A percentile compares a stretch with the other conserved stretches of the same genome.
phyloP scores from a whole-genome alignment of 2,113 vertebrate genomes.

The Manacus vitellinus region DNA sequence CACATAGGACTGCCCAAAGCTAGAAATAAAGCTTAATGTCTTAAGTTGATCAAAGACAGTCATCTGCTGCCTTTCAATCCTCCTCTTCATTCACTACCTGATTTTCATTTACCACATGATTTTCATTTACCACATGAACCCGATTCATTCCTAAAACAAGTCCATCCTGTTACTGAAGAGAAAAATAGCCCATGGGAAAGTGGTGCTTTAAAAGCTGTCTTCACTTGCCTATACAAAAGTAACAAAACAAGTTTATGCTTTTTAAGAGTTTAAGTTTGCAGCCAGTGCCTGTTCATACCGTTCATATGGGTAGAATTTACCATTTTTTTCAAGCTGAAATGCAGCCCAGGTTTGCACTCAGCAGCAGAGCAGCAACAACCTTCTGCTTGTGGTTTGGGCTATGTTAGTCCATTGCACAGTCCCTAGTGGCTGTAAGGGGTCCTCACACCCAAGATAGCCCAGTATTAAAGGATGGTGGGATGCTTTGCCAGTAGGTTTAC shows the following conservation, averaged over 20 bases:
- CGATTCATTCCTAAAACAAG: slow-evolving; percentile 22
- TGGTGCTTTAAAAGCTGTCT: neutral
- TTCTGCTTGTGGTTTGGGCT: neutral
- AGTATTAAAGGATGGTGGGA: neutral
- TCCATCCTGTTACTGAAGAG: neutral
- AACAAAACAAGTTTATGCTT: neutral
- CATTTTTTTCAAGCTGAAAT: neutral
- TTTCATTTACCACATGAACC: neutral
- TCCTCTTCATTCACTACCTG: neutral
- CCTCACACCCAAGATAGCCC: neutral
- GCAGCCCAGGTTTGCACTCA: neutral
- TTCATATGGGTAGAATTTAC: neutral
- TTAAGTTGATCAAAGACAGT: neutral
- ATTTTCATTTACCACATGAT: neutral
- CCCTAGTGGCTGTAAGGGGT: neutral
- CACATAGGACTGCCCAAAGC: neutral
- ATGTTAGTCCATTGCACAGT: too few relatives aligned
- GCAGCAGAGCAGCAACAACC: neutral
- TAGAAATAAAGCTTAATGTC: neutral
- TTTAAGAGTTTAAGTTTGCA: neutral
- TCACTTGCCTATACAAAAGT: neutral
- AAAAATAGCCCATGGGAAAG: neutral
- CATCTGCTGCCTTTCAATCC: neutral
- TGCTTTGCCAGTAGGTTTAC: neutral
- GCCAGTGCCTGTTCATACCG: neutral